Conservation (phyloP, 2,113 vertebrate species). For the Physeter macrocephalus region DNA sequence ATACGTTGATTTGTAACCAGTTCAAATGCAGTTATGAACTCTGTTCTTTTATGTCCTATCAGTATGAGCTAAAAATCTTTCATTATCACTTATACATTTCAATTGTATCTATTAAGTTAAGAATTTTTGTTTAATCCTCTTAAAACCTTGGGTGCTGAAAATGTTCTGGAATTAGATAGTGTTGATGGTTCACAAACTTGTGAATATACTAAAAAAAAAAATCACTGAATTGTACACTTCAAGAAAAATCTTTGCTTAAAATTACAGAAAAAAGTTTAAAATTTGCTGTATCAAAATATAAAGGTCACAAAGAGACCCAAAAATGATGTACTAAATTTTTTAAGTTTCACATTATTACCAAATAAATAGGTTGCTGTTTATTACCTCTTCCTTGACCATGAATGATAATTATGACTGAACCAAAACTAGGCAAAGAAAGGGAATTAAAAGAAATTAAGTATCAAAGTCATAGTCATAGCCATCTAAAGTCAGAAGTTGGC, state of each 20-base stretch:
- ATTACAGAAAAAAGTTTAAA: neutral
- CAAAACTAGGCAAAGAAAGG: neutral
- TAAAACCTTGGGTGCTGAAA: conserved; percentile 35
- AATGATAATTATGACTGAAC: neutral
- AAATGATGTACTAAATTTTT: neutral
- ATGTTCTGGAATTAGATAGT: conserved; percentile 23
- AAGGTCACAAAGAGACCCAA: neutral
- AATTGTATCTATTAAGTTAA: conserved; percentile 1
- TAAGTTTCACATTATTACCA: neutral
- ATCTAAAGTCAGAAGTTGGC: neutral
- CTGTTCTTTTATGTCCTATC: neutral
- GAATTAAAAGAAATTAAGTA: neutral
- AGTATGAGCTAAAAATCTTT: neutral
- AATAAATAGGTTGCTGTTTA: neutral
- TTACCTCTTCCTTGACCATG: neutral
- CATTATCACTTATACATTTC: neutral
- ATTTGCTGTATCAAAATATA: conserved; percentile 18
- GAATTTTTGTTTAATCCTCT: conserved; percentile 32
- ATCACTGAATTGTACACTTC: neutral
- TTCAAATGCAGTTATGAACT: neutral
- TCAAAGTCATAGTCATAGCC: neutral
- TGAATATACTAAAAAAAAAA: neutral
- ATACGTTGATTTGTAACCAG: conserved; percentile 1
- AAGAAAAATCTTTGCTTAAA: neutral
- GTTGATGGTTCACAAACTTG: neutral